Conservation (phyloP, 2,888 invertebrate genomes). For the Melanchra persicariae region DNA sequence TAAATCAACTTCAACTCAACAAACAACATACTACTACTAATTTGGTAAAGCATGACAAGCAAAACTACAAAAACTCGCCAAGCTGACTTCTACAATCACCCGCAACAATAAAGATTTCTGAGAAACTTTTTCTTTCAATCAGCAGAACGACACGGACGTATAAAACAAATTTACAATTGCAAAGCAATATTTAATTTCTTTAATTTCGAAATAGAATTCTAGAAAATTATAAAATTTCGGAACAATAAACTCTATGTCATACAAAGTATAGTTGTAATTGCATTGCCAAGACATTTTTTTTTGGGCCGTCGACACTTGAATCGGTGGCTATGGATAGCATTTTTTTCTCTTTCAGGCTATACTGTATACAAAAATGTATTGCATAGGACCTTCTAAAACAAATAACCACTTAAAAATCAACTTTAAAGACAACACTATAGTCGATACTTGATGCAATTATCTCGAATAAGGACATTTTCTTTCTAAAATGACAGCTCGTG, state of each 20-base stretch:
- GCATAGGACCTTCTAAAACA: background rate
- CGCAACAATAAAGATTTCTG: constrained; percentile 6
- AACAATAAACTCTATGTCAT: background rate
- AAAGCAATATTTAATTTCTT: constrained; percentile 20
- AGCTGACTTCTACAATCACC: background rate
- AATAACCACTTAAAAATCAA: background rate
- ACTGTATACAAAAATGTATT: too few relatives aligned
- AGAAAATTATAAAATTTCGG: background rate
- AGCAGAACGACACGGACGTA: background rate
- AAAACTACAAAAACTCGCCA: background rate
- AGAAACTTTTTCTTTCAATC: background rate
- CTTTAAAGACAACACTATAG: background rate
- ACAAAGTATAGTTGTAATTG: background rate
- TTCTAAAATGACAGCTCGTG: constrained; percentile 3
- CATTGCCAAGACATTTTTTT: background rate
- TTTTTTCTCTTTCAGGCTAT: too few relatives aligned
- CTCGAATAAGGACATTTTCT: constrained; percentile 2
- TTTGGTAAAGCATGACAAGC: background rate
- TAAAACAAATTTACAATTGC: constrained; percentile 27
- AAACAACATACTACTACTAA: background rate
- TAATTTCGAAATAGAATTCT: background rate
- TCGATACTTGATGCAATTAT: background rate
- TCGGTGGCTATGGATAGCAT: too few relatives aligned
- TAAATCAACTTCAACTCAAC: background rate
- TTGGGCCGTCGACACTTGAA: background rate